Base-by-base conservation (phyloP, 1,140 invertebrate species). In the Heterodera carotae region DNA sequence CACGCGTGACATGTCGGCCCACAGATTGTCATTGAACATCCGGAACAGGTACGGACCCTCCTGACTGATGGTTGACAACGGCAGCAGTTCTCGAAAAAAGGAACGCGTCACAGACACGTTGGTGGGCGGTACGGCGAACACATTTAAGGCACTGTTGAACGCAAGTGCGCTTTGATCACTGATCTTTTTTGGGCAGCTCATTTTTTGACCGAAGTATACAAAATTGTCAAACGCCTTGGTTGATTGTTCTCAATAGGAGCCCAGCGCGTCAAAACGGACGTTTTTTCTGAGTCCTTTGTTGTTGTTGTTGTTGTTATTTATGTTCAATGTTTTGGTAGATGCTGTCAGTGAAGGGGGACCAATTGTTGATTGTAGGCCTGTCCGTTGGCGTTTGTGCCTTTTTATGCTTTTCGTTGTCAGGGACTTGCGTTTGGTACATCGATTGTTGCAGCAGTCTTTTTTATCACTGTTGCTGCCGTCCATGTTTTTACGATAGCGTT, bases 51-150 rank as follows among this genome's bases (percentile, higher is more conserved):
- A 80, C 31, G 78, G 78, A 12, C 29, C 39, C 15, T 82, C 71
- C 29, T 34, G 56, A 31, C 59, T 25, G n/a, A 72, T 72, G 29
- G 78, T 43, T 15, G 43, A 81, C 25, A 81, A 59, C 29, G 78
- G 80, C 1, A 80, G 53, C 59, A 75, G 33, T 62, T 80, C 78
- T 3, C 78, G 34, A 56, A 56, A 76, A n/a, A 53, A 43, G 15
- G 78, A 75, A 31, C 59, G 36, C n/a, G 31, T 60, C 25, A 76
- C 67, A n/a, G 80, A 48, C 27, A 80, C 78, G 82, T 80, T 82
- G 25, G 78, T 80, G 4, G 80, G 80, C 27, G 78, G 78, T 15
- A 80, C 36, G 18, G 68, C 25, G 34, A 80, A 80, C 36, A 80
- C 29, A 31, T 81, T 82, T 12, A 80, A 27, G 2, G 78, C 74